Evolutionary conservation across 2,888 invertebrate species (phyloP).

Genomic region (Diadromus collaris): DNA sequence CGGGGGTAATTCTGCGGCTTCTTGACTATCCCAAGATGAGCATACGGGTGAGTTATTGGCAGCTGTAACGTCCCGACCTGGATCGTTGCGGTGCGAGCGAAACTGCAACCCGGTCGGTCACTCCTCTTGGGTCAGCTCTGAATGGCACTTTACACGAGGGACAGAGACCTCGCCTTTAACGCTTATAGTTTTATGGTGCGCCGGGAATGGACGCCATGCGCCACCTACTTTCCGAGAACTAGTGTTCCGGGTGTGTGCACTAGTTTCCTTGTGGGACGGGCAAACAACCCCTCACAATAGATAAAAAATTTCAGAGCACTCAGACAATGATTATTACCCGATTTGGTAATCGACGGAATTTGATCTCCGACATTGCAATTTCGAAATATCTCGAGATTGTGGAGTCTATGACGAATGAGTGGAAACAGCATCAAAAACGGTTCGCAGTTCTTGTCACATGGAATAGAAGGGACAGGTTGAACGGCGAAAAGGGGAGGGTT

Average conservation of each 20-base stretch:
- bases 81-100: background rate
- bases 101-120: background rate
- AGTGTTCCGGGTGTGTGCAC: background rate
- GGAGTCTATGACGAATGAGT: background rate
- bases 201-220: background rate
- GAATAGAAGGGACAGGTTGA: background rate
- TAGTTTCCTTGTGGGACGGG: background rate
- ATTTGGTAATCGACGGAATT: no score
- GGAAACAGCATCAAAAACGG: background rate
- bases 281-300: background rate
- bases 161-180: background rate
- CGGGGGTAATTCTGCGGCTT: conserved; percentile 28
- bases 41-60: conserved; percentile 22
- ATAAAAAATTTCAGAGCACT: background rate
- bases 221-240: background rate
- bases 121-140: background rate
- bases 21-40: conserved; percentile 26
- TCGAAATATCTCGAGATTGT: background rate
- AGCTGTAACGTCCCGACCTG: background rate
- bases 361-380: background rate
- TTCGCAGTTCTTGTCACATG: background rate
- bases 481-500: no score
- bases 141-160: background rate
- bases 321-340: background rate
- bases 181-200: background rate